phyloP scores from a whole-genome alignment of 2,888 invertebrate species.

The Gastrophysa polygoni region DNA sequence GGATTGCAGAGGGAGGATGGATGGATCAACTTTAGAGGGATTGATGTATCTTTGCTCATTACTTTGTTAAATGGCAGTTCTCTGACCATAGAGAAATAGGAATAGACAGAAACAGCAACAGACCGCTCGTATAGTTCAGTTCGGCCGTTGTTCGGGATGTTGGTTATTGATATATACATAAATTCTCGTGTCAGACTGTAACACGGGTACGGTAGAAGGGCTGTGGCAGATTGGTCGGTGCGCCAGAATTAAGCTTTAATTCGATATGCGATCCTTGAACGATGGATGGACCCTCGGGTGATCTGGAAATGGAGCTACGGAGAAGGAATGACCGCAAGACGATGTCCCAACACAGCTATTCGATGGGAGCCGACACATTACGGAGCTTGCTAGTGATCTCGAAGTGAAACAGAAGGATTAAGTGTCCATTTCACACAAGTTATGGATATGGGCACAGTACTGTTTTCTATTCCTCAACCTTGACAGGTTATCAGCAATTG shows the following conservation, averaged over 20 bases:
- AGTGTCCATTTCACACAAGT: too few species aligned
- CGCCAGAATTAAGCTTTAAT: constrained; percentile 33
- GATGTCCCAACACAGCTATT: too few species aligned
- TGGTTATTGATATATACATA: constrained; percentile 34
- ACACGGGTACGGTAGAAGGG: constrained; percentile 32
- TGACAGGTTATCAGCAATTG: too few species aligned
- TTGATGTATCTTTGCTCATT: constrained; percentile 27
- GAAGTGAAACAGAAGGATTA: too few species aligned
- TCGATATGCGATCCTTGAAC: constrained; percentile 24
- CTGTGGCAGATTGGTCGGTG: constrained; percentile 29
- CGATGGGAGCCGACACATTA: too few species aligned
- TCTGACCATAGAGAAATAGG: constrained; percentile 19
- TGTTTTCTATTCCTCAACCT: too few species aligned
- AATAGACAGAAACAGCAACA: background rate
- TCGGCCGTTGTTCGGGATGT: constrained; percentile 18
- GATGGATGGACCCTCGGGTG: background rate
- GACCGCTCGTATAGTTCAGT: constrained; percentile 22
- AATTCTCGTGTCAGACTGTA: constrained; percentile 34
- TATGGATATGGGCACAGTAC: too few species aligned
- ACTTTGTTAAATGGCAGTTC: constrained; percentile 29
- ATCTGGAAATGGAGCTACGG: too few species aligned
- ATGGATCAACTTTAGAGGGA: background rate
- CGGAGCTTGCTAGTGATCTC: too few species aligned
- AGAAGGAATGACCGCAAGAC: background rate
- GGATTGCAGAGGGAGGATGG: too few species aligned